These are phyloP conservation scores for Ctenomys sociabilis DNA, from an alignment of 2,113 vertebrate species.

Conservation along the genomic window DNA sequence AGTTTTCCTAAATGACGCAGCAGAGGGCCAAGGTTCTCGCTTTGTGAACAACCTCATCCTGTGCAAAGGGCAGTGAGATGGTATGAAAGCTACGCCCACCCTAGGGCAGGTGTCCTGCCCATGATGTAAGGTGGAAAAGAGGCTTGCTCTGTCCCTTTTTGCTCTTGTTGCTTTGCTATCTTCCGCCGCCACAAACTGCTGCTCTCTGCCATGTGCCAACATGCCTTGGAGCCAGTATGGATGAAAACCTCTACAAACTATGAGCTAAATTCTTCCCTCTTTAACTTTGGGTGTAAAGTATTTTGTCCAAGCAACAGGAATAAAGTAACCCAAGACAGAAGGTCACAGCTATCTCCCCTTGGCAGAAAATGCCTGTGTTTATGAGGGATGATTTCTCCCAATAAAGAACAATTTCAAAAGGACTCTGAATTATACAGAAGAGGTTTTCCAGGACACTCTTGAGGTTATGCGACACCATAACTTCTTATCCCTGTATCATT, in stretches of 20 bases:
- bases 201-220: background rate
- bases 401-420: slow-evolving; percentile 35
- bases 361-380: background rate
- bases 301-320: background rate
- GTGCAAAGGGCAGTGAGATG: background rate
- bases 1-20: background rate
- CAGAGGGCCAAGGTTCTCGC: background rate
- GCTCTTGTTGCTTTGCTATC: background rate
- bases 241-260: background rate
- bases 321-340: background rate
- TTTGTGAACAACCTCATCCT: background rate
- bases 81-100: background rate
- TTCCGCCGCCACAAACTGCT: background rate
- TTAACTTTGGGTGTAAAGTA: background rate
- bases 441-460: background rate
- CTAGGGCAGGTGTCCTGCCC: background rate
- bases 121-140: background rate
- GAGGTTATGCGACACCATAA: background rate
- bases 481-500: background rate
- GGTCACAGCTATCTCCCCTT: background rate
- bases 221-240: background rate
- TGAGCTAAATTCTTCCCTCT: background rate
- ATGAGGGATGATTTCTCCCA: background rate
- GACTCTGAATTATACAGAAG: background rate
- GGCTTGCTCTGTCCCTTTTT: background rate